Evolutionary conservation across 2,888 invertebrate genomes (phyloP).

Genomic region (Idaea dimidiata): DNA sequence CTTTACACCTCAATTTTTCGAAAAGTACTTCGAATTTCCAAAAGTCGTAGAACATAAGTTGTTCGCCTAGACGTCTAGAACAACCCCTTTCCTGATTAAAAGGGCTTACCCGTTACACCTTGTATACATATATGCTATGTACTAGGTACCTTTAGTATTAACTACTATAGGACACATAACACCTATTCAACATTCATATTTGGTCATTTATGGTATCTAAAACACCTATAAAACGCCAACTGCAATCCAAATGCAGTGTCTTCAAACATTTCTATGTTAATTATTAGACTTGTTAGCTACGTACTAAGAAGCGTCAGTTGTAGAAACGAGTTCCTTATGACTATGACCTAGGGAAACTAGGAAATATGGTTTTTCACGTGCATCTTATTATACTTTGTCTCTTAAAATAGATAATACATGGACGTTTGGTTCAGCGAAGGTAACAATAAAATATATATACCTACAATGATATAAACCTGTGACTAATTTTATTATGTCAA

Average conservation of each 20-base stretch:
- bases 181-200: background rate
- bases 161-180: background rate
- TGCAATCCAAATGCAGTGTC: background rate
- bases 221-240: background rate
- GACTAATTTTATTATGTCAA: too few relatives aligned
- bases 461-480: too few relatives aligned
- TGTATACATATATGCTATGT: too few relatives aligned
- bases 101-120: too few relatives aligned
- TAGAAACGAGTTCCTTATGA: constrained; percentile 9
- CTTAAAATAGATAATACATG: background rate
- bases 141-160: background rate
- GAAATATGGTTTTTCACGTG: constrained; percentile 1
- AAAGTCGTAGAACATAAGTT: too few relatives aligned
- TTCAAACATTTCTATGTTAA: constrained; percentile 17
- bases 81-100: too few relatives aligned
- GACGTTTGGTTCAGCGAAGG: background rate
- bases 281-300: constrained; percentile 6
- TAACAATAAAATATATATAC: background rate
- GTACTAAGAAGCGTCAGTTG: background rate
- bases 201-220: background rate
- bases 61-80: too few relatives aligned
- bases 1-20: too few relatives aligned
- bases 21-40: too few relatives aligned
- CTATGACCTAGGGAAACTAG: constrained; percentile 9
- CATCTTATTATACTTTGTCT: background rate